Conservation (phyloP, 2,797 vertebrate species). For the Phrynocephalus guinanensis region DNA sequence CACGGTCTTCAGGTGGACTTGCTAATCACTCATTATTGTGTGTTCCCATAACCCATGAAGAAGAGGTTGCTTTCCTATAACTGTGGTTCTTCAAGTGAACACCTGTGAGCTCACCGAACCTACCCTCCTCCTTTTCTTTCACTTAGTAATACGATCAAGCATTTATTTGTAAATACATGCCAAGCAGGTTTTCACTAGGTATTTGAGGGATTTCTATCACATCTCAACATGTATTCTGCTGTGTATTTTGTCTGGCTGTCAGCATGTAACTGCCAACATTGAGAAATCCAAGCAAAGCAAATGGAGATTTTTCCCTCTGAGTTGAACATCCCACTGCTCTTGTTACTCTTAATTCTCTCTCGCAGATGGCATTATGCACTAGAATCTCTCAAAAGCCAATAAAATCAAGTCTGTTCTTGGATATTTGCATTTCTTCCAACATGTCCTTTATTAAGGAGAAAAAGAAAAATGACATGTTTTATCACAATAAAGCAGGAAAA, state of each 20-base stretch:
- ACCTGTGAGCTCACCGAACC: neutral
- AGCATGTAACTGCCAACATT: neutral
- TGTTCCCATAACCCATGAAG: too few species aligned
- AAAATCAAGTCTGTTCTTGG: neutral
- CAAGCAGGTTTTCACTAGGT: neutral
- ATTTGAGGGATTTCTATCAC: conserved; percentile 6
- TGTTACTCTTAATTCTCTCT: neutral
- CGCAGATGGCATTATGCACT: neutral
- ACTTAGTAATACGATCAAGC: conserved; percentile 2
- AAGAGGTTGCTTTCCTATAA: too few species aligned
- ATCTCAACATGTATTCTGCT: conserved; percentile 2
- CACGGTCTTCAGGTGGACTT: too few species aligned
- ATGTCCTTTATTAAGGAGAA: neutral
- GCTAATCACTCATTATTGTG: too few species aligned
- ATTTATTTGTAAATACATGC: neutral
- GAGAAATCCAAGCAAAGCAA: conserved; percentile 19
- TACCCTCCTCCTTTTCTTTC: neutral
- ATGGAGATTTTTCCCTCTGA: neutral
- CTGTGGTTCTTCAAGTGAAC: too few species aligned
- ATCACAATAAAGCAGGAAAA: neutral
- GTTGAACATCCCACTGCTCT: neutral
- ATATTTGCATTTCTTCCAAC: conserved; percentile 6
- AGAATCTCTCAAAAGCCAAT: neutral
- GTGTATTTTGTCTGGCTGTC: neutral
- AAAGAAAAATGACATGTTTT: neutral